Base-by-base conservation (phyloP, 1,140 invertebrate genomes). In the Uloborus diversus region DNA sequence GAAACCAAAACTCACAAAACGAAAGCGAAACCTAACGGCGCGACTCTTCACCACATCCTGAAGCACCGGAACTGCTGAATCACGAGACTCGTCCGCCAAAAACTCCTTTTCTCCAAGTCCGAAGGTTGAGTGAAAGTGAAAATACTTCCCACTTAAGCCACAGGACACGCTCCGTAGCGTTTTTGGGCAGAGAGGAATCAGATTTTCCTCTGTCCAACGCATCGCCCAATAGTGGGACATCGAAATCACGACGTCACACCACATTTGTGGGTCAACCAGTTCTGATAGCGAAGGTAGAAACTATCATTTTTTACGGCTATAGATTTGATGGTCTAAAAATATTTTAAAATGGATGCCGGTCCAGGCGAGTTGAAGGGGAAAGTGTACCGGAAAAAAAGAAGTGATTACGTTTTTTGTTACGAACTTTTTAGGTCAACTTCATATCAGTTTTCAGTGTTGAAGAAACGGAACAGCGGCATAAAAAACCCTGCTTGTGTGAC, bases 361-460 rank as follows among this genome's bases (percentile, higher is more conserved):
- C 62, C 25, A 25, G 62, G 14, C 57, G 57, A 61, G 57, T 61
- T n/a, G 62, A 65, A 42, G 47, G 62, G 62, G 37, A 65, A 65
- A 65, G 62, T 65, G 62, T 17, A 65, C 20, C 20, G 62, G 28
- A 47, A 47, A 17, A 32, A 25, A 61, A 61, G 57, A 47, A 65
- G 27, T 42, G 62, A 65, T 65, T 37, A 37, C 35, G 14, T 65
- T 65, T 47, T n/a, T n/a, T n/a, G n/a, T n/a, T n/a, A n/a, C n/a
- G n/a, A n/a, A 47, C 27, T 65, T 65, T 65, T 65, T 65, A 47
- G 62, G 62, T 65, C 62, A 65, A 27, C 17, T 65, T 47, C 37
- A 27, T 65, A 37, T 65, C 62, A 42, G 62, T 42, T 65, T n/a
- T 47, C 35, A 20, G 33, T 47, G 23, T 11, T 65, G 62, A 42